A percentile compares a stretch with the other conserved stretches of the same genome.
Evolutionary conservation across 2,888 invertebrate species (phyloP).

Genomic region (Tachina lurida): DNA sequence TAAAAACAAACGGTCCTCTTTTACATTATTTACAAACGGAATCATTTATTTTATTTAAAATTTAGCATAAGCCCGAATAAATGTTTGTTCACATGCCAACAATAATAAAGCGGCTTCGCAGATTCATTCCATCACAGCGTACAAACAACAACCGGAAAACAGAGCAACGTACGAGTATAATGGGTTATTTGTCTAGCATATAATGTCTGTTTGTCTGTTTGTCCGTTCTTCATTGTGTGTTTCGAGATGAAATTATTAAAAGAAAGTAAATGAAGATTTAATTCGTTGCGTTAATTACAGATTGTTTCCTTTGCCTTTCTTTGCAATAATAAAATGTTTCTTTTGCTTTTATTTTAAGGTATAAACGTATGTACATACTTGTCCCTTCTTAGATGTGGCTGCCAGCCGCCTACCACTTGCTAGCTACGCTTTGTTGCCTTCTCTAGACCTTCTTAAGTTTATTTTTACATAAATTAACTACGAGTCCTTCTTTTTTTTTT

Average conservation of each 20-base stretch:
- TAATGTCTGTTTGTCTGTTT: constrained; percentile 44
- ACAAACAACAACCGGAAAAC: not conserved
- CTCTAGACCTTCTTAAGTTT: constrained; percentile 13
- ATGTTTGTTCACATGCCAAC: constrained; percentile 27
- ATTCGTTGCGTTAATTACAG: constrained; percentile 67
- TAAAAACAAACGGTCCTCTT: not conserved
- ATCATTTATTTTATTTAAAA: constrained; percentile 65
- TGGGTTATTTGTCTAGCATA: constrained; percentile 47
- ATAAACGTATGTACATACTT: not conserved
- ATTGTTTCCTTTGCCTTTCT: not conserved
- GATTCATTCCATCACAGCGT: not conserved
- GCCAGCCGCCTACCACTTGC: not conserved
- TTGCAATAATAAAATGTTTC: not conserved
- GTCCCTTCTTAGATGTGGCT: constrained; percentile 1
- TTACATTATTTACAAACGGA: constrained; percentile 56
- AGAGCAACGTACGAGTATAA: not conserved
- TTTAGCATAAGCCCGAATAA: constrained; percentile 34
- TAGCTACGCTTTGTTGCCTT: constrained; percentile 14
- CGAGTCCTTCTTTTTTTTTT: constrained; percentile 7
- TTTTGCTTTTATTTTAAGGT: constrained; percentile 1
- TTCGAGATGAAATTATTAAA: constrained; percentile 40
- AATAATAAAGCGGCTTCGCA: not conserved
- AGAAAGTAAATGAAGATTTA: constrained; percentile 61
- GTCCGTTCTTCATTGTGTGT: constrained; percentile 34
- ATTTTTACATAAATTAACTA: constrained; percentile 51